Evolutionary conservation across 2,888 invertebrate genomes (phyloP), one percentile per base, ranked within the genome.

Genomic region (Chironomus riparius): DNA sequence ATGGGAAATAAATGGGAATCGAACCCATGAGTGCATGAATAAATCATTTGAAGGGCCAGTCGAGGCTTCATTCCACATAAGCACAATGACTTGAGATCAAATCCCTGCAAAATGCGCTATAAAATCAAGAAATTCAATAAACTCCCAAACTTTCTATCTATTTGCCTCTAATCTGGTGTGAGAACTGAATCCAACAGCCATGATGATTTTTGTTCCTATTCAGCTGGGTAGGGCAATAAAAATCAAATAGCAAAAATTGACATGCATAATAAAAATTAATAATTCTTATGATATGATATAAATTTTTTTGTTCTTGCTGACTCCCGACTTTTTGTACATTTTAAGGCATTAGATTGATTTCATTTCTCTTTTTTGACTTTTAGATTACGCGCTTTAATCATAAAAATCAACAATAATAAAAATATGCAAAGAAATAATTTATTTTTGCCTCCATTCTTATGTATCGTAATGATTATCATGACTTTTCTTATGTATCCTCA

Each of bases 201-300:
- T 38, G 10, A 38, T 38, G 10, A 38, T 38, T 38, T 38, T 4
- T 10, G 1, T 38, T 10, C 10, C 2, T 2, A 10, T 38, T 38
- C 56, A 56, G 2, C 18, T 56, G 56, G 56, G 56, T 56, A 18
- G 56, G 56, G 56, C 56, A 62, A 72, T 72, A 62, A 72, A 72
- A 72, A 72, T 62, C 62, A 72, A 72, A 72, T 28, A 62, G 72
- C 72, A 18, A 56, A 48, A 72, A 72, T 72, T 72, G 72, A 72
- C 72, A 72, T 62, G 61, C 61, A 62, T 61, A 72, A 70, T 72
- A 72, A 72, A 72, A 72, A 72, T 72, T 72, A 72, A 72, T 62
- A 72, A 72, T 72, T 22, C 50, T 38, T 47, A 47, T 47, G 50
- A 71, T 12, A 71, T 10, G 38, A 38, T 38, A n/a, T n/a, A n/a